These are phyloP conservation scores for Eupithecia tripunctaria DNA, from an alignment of 2,888 invertebrate genomes.

Conservation along the genomic window DNA sequence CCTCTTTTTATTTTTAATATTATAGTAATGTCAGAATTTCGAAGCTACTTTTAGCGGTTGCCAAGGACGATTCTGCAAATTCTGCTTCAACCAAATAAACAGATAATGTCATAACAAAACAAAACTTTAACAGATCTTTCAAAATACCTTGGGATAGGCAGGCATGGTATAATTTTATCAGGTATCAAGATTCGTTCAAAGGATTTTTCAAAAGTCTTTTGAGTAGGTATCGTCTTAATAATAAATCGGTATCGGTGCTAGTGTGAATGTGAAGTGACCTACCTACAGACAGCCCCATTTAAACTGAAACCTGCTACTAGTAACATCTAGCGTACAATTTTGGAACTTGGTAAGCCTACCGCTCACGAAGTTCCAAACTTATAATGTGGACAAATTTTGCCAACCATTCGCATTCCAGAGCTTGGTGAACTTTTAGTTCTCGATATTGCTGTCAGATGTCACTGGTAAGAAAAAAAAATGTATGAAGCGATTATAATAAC, in stretches of 20 bases:
- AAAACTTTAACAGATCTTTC: too few species aligned
- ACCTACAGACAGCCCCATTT: neutral
- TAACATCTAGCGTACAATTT: slow-evolving; percentile 11
- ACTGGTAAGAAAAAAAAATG: neutral
- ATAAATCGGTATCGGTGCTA: neutral
- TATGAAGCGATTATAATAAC: neutral
- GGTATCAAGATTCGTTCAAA: neutral
- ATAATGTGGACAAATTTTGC: neutral
- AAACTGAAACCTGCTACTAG: neutral
- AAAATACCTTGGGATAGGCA: neutral
- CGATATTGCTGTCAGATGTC: neutral
- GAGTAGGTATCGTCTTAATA: neutral
- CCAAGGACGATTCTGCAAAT: too few species aligned
- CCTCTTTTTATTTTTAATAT: too few species aligned
- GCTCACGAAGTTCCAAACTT: too few species aligned
- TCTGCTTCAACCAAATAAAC: too few species aligned
- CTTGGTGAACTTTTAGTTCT: neutral
- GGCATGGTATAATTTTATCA: neutral
- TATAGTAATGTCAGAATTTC: too few species aligned
- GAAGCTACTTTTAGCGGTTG: too few species aligned
- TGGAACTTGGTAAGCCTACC: slow-evolving; percentile 6
- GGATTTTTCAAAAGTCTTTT: neutral
- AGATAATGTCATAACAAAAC: too few species aligned
- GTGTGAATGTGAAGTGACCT: too few species aligned
- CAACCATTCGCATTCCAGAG: neutral